These are phyloP conservation scores for Neostethus bicornis DNA, from an alignment of 2,797 vertebrate genomes.

Conservation along the genomic window DNA sequence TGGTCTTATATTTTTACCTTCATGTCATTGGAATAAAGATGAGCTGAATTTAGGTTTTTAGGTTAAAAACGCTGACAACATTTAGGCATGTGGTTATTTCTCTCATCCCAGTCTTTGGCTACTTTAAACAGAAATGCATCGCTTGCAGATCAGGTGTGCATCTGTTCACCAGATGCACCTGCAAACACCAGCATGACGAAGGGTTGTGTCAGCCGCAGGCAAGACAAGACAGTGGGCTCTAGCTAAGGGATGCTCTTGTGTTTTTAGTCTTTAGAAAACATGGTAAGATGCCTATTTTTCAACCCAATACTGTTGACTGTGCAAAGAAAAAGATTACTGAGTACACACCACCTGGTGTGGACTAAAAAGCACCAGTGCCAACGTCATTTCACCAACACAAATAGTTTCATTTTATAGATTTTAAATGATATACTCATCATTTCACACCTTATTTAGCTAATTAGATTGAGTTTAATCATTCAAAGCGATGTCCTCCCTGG, in stretches of 20 bases:
- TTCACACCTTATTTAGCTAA: neutral
- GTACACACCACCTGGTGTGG: neutral
- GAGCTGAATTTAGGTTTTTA: neutral
- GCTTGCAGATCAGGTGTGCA: neutral
- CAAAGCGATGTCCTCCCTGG: neutral
- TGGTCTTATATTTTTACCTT: neutral
- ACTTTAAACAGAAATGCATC: neutral
- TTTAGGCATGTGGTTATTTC: neutral
- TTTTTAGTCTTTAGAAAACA: neutral
- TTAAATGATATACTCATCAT: neutral
- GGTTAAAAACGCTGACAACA: neutral
- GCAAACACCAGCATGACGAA: neutral
- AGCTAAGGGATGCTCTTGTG: neutral
- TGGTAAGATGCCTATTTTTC: neutral
- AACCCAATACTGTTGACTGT: neutral
- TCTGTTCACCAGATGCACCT: constrained; percentile 7
- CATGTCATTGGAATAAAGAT: neutral
- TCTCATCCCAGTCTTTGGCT: neutral
- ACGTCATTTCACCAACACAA: neutral
- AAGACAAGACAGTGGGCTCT: neutral
- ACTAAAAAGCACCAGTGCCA: neutral
- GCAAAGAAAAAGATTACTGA: neutral
- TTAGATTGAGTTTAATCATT: neutral
- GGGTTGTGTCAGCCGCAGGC: neutral
- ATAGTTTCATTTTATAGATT: neutral